Base-by-base conservation (phyloP, 2,113 vertebrate species). In the Jaculus jaculus region DNA sequence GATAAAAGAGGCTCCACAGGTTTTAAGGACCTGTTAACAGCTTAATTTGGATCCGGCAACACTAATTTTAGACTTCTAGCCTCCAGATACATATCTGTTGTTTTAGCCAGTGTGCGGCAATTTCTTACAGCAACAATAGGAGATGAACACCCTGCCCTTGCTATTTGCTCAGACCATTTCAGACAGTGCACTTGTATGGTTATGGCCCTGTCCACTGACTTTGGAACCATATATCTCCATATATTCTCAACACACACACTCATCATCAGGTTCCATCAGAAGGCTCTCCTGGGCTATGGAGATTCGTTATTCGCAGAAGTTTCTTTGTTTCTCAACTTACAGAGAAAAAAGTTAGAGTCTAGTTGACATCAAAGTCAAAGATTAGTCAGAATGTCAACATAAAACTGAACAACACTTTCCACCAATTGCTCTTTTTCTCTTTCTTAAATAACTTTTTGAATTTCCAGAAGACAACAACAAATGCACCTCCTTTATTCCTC, bases 211-310 rank as follows among this genome's bases (percentile, higher is more conserved):
- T 11, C 39, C 11, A 30, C 75, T 24, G 39, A 83, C 8, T 58
- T 17, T 42, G 74, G 86, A 72, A 18, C 26, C 37, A 20, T 63
- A 23, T 20, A 5, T 63, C 63, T 65, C 24, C 63, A 26, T 26
- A 26, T 42, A 77, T 54, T 54, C 15, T 54, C 54, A 54, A 54
- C 54, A 54, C 54, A 54, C 54, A 54, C 54, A 54, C 7, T 54
- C 54, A 60, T 7, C 18, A 1, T 23, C 61, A 16, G n/a, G 16
- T 13, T 61, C 42, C 71, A n/a, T 0, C 6, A 39, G 10, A 85
- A 72, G n/a, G 39, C 18, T 47, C 15, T 0, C 51, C 34, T 5
- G 3, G 18, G 0, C 4, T 4, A 20, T 0, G 5, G 15, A 0
- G 13, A 47, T 72, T 34, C 26, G 54, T 34, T 30, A 0, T 17